Evolutionary conservation across 2,797 vertebrate species (phyloP).

Genomic region (Takifugu ocellatus): DNA sequence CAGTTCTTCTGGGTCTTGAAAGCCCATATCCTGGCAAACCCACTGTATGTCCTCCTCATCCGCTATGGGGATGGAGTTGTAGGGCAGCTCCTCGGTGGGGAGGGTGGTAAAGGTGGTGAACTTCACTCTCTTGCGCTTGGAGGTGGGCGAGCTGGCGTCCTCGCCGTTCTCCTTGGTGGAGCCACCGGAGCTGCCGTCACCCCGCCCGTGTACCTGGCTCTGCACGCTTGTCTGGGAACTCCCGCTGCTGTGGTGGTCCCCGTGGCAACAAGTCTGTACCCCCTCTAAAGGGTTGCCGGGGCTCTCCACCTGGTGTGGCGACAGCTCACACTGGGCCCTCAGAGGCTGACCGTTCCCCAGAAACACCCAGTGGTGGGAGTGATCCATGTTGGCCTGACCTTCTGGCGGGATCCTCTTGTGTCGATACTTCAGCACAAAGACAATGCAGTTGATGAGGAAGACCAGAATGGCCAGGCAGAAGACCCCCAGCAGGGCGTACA

Average conservation of each 20-base stretch:
- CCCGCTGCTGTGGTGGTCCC: constrained; percentile 94
- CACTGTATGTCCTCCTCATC: constrained; percentile 97
- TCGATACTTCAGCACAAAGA: constrained; percentile 94
- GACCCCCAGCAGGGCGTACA: constrained; percentile 94
- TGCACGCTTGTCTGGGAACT: constrained; percentile 97
- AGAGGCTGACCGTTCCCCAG: constrained; percentile 93
- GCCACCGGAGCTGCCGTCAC: constrained; percentile 91
- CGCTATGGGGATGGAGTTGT: constrained; percentile 93
- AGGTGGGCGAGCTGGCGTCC: constrained; percentile 93
- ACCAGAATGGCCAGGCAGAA: constrained; percentile 98
- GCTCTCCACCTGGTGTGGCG: constrained; percentile 85
- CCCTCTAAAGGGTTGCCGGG: constrained; percentile 85
- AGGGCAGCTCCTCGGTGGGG: constrained; percentile 92
- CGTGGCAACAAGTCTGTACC: constrained; percentile 90
- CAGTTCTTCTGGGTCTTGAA: constrained; percentile 91
- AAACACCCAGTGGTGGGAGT: constrained; percentile 99
- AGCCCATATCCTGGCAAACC: constrained; percentile 96
- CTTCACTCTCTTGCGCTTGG: constrained; percentile 96
- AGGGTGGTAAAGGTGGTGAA: constrained; percentile 96
- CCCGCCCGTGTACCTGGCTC: constrained; percentile 93
- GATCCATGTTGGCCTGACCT: constrained; percentile 98
- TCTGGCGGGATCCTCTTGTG: constrained; percentile 96
- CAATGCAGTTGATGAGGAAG: constrained; percentile 98
- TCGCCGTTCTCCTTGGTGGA: constrained; percentile 91
- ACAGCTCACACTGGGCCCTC: constrained; percentile 87